Evolutionary conservation across 2,113 vertebrate genomes (phyloP), one percentile per base, ranked within the genome.

Genomic region (Spea multiplicata): DNA sequence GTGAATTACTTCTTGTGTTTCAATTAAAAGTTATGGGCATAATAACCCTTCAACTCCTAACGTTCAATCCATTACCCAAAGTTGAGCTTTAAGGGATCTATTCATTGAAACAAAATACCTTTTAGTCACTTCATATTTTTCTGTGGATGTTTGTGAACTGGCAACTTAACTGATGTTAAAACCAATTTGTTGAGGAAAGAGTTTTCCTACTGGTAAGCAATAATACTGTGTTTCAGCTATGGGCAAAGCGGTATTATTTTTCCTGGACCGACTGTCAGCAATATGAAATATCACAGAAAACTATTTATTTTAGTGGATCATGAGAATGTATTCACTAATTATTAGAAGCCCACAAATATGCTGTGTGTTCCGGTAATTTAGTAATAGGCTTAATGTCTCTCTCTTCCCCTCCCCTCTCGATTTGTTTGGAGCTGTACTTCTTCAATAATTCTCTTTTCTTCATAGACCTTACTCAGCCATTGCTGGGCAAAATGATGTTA

Each of bases 1-100:
- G 84, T 90, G 90, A 92, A 90, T 90, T 90, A 86, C 82, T 76
- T 84, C 87, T 83, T 86, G 84, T 88, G 82, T 86, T 84, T 85
- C 86, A 88, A 86, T 73, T 81, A 86, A 88, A 87, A 6, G 73
- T 88, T 87, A 79, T 57, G 76, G 88, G 87, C 88, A 86, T 84
- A 88, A 84, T 83, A 86, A 89, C 85, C 86, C 83, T 82, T 83
- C 84, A 84, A 84, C 85, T 83, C 86, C 84, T 68, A 3, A 76
- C 81, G 81, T 87, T 84, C 85, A 81, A 84, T 87, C 90, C 86
- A 82, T 88, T 89, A 91, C 87, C 78, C 74, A 84, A 86, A 87
- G 84, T 71, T 48, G 86, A 87, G 86, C 85, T 86, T 86, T 87
- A 88, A 91, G 83, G 84, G 76, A 80, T 83, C 77, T 73, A 82